Base-by-base conservation (phyloP, 2,888 invertebrate species). In the Rhamphomyia laevipes region DNA sequence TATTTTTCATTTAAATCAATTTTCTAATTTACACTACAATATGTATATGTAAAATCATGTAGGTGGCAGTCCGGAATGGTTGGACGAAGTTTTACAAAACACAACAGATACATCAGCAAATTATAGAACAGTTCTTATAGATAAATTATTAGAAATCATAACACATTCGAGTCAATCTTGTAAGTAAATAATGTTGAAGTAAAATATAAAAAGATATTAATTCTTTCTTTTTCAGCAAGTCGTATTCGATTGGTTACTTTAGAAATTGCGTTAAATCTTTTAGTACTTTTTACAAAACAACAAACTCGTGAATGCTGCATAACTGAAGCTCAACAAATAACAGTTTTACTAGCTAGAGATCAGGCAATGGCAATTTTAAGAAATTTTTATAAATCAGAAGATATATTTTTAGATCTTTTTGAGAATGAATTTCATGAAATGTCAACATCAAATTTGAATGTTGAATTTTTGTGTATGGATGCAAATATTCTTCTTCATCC, bases 401-500 rank as follows among this genome's bases (percentile, higher is more conserved):
- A 97, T 64, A 93, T 97, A 60, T 99, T 99, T 72, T 74, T 97
- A 50, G 97, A 99, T 67, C 88, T 99, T 81, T 99, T 99, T 68
- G 97, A 99, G 71, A 94, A 96, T 68, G 97, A 99, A 61, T 93
- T 89, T 70, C 86, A 86, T 64, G 93, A 95, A 71, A 88, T 96
- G 80, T 83, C 83, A 57, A 90, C 88, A 65, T 77, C 82, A 16
- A 82, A 83, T 2, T 66, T 93, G 46, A 92, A 91, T 68, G 92
- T 96, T 2, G 95, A 96, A 66, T 92, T 90, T 80, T 70, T 99
- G 55, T 91, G 93, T 71, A 94, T 94, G 90, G 97, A 99, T 70
- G 89, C 93, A 44, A 89, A 89, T 48, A 86, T 99, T 61, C 74
- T 99, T 48, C 72, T 99, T 57, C 94, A 96, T 1, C 97, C 97